These are phyloP conservation scores for Eristalis pertinax DNA, from an alignment of 2,888 invertebrate genomes.

Conservation along the genomic window DNA sequence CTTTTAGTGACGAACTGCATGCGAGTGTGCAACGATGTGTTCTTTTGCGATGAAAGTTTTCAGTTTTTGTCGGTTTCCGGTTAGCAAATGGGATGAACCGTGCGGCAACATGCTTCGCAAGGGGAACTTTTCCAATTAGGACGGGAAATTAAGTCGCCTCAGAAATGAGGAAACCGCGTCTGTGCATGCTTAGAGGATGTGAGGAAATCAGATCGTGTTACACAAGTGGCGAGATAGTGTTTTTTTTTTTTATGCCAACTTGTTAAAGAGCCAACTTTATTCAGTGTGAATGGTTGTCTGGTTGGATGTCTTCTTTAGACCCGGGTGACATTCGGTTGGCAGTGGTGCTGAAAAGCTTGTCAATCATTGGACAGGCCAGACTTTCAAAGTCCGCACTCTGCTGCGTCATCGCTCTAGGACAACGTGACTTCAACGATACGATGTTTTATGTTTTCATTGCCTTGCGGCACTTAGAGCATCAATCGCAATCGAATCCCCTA, in stretches of 20 bases:
- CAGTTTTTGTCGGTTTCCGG: neutral
- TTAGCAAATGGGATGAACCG: neutral
- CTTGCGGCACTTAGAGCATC: too few relatives aligned
- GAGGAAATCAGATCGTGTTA: neutral
- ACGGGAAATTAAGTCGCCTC: neutral
- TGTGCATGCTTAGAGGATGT: too few relatives aligned
- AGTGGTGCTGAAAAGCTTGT: too few relatives aligned
- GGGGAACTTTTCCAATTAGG: neutral
- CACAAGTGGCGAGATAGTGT: neutral
- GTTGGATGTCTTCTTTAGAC: too few relatives aligned
- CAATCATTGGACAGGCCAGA: too few relatives aligned
- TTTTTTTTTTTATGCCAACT: neutral
- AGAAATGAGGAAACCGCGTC: neutral
- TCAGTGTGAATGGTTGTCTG: too few relatives aligned
- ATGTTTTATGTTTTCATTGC: too few relatives aligned
- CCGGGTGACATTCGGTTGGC: too few relatives aligned
- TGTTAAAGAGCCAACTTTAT: neutral
- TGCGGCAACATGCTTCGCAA: neutral
- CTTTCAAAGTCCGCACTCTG: too few relatives aligned
- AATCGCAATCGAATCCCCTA: too few relatives aligned
- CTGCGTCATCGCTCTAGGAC: too few relatives aligned
- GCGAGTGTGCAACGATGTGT: constrained; percentile 23
- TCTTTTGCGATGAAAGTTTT: neutral
- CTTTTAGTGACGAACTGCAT: neutral
- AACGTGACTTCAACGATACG: too few relatives aligned